Conservation (phyloP, 1,140 invertebrate species). For the Macrocentrus cingulum region DNA sequence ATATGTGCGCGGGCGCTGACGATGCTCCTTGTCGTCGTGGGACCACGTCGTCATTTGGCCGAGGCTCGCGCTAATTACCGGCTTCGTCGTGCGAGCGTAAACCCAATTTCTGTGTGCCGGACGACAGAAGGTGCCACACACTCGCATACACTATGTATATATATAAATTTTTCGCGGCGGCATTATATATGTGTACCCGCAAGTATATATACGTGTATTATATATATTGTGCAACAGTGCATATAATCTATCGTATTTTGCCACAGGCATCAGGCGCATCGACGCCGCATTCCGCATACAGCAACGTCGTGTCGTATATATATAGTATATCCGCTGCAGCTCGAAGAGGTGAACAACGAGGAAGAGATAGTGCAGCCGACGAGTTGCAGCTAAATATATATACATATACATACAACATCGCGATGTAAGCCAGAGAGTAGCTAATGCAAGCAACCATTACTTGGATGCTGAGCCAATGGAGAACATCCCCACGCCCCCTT, state of each 20-base stretch:
- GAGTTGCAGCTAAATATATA: constrained; percentile 18
- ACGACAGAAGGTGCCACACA: constrained; percentile 35
- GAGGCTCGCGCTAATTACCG: constrained; percentile 44
- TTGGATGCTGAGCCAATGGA: constrained; percentile 57
- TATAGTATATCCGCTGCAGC: not conserved
- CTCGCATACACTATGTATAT: too few species aligned
- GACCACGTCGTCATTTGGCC: constrained; percentile 45
- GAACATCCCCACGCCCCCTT: constrained; percentile 58
- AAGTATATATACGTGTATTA: not conserved
- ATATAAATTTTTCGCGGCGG: too few species aligned
- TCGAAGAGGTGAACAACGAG: not conserved
- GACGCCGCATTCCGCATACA: constrained; percentile 6
- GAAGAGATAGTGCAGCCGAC: not conserved
- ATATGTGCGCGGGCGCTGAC: not conserved
- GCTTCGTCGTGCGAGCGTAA: constrained; percentile 46
- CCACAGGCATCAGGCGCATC: constrained; percentile 4
- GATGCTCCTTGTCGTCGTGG: constrained; percentile 37
- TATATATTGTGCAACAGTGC: not conserved
- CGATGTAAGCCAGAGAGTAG: constrained; percentile 40
- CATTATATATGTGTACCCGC: too few species aligned
- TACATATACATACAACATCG: constrained; percentile 26
- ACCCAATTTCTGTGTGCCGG: constrained; percentile 41
- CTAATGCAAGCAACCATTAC: constrained; percentile 59
- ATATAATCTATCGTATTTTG: constrained; percentile 4
- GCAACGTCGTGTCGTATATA: not conserved